These are phyloP conservation scores for Pimpla rufipes DNA, from an alignment of 2,888 invertebrate genomes.

Conservation along the genomic window DNA sequence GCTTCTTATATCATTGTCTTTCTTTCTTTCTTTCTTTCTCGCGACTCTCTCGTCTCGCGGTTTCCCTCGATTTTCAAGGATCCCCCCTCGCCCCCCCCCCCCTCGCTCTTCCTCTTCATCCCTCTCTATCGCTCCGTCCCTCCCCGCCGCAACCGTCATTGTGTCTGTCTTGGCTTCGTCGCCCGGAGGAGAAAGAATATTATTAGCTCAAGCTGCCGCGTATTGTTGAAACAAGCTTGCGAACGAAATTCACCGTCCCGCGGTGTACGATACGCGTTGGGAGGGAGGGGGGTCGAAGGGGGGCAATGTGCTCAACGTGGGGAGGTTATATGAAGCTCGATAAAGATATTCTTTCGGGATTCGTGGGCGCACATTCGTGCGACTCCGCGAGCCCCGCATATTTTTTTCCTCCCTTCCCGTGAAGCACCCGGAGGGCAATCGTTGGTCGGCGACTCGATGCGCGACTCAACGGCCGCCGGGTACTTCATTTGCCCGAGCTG, in stretches of 20 bases:
- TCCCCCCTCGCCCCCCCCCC: constrained; percentile 30
- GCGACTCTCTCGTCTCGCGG: background rate
- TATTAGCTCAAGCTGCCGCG: constrained; percentile 82
- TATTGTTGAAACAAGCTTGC: constrained; percentile 80
- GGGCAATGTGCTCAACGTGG: too few relatives aligned
- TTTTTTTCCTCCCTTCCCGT: background rate
- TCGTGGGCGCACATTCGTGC: background rate
- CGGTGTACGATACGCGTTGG: background rate
- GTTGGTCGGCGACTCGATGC: background rate
- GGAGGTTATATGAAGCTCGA: constrained; percentile 5
- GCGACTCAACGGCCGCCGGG: constrained; percentile 22
- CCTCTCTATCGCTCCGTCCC: constrained; percentile 49
- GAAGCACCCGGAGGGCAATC: background rate
- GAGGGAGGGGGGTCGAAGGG: background rate
- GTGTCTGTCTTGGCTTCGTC: constrained; percentile 62
- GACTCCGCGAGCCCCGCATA: background rate
- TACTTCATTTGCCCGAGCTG: constrained; percentile 26
- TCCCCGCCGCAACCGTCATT: constrained; percentile 32
- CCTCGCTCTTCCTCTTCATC: constrained; percentile 42
- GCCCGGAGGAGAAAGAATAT: constrained; percentile 78
- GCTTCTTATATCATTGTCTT: constrained; percentile 60
- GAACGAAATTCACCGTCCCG: constrained; percentile 56
- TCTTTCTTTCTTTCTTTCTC: constrained; percentile 37
- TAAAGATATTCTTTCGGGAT: constrained; percentile 38
- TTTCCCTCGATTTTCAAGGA: constrained; percentile 43